A percentile compares a stretch with the other conserved stretches of the same genome.
Evolutionary conservation across 2,888 invertebrate species (phyloP).

Genomic region (Nysson spinosus): DNA sequence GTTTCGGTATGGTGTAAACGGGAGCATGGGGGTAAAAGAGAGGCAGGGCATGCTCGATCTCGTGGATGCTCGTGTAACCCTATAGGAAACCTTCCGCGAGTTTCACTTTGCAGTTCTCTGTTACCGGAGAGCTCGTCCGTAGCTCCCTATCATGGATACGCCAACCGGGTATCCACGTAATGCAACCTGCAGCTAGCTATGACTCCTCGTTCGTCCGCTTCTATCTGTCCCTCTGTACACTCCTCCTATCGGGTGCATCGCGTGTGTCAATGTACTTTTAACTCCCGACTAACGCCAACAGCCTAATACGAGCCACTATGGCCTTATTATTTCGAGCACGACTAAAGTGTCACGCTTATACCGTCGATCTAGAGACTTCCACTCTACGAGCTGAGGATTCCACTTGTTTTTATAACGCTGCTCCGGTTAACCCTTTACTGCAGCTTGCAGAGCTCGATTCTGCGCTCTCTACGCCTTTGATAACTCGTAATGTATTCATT

Average conservation of each 20-base stretch:
- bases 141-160: constrained; percentile 42
- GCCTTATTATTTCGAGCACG: constrained; percentile 52
- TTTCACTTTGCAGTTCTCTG: constrained; percentile 64
- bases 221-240: background rate
- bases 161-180: constrained; percentile 18
- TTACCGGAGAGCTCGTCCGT: constrained; percentile 49
- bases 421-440: too few relatives aligned
- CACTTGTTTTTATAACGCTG: constrained; percentile 43
- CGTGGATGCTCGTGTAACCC: constrained; percentile 60
- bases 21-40: constrained; percentile 26
- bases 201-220: background rate
- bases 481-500: too few relatives aligned
- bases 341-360: constrained; percentile 56
- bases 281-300: constrained; percentile 36
- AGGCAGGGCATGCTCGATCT: constrained; percentile 38
- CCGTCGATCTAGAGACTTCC: constrained; percentile 44
- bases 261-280: constrained; percentile 45
- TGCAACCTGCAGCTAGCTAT: constrained; percentile 16
- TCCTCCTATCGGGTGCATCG: constrained; percentile 29
- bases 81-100: constrained; percentile 63
- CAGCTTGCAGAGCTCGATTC: too few relatives aligned
- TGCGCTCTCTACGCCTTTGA: too few relatives aligned
- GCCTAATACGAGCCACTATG: constrained; percentile 45
- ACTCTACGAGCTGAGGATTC: constrained; percentile 45
- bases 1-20: constrained; percentile 51